Conservation (phyloP, 2,888 invertebrate species). For the Nymphalis polychloros region DNA sequence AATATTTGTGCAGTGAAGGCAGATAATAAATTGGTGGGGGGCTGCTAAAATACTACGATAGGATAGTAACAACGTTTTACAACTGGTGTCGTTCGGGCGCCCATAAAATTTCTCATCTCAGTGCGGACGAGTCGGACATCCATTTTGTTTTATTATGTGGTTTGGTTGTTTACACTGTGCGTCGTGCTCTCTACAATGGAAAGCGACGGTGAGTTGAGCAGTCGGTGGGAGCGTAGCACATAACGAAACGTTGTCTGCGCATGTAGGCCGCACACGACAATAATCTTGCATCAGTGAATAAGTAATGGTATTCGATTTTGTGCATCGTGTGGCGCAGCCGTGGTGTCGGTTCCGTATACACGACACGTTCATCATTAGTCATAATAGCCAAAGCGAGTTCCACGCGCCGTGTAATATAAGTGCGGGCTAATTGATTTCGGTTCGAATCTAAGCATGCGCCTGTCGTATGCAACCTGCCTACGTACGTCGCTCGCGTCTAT, state of each 20-base stretch:
- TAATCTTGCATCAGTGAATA: slow-evolving; percentile 75
- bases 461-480: slow-evolving; percentile 53
- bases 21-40: slow-evolving; percentile 77
- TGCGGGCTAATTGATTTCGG: slow-evolving; percentile 66
- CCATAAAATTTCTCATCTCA: slow-evolving; percentile 75
- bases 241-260: slow-evolving; percentile 66
- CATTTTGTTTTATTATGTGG: slow-evolving; percentile 81
- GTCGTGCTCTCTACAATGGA: slow-evolving; percentile 72
- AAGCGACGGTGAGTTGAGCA: slow-evolving; percentile 73
- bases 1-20: slow-evolving; percentile 60
- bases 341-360: slow-evolving; percentile 46
- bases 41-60: slow-evolving; percentile 81
- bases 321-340: slow-evolving; percentile 72
- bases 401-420: slow-evolving; percentile 34
- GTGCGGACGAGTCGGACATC: slow-evolving; percentile 73
- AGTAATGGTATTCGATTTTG: slow-evolving; percentile 75
- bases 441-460: slow-evolving; percentile 70
- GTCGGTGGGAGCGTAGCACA: slow-evolving; percentile 46
- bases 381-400: slow-evolving; percentile 26
- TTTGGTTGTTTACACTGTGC: slow-evolving; percentile 75
- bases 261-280: slow-evolving; percentile 73
- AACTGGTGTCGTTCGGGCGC: slow-evolving; percentile 64
- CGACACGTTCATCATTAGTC: slow-evolving; percentile 38
- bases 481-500: slow-evolving; percentile 51
- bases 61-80: slow-evolving; percentile 81